Percentiles rank a stretch among this genome's conserved stretches.
phyloP scores from a whole-genome alignment of 2,888 invertebrate genomes.

The Ariolimax columbianus region DNA sequence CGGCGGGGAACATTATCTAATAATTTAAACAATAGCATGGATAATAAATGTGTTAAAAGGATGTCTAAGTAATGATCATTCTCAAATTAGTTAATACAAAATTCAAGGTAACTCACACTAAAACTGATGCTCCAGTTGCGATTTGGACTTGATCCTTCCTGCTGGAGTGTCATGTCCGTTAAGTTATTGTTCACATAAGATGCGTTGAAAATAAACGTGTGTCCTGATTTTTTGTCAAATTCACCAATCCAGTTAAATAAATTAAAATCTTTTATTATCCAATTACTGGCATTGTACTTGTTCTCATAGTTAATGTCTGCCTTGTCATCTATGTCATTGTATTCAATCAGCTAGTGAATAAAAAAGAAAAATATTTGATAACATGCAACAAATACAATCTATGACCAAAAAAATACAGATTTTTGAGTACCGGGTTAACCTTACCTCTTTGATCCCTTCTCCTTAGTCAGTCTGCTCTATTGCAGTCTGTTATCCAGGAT shows the following conservation, averaged over 20 bases:
- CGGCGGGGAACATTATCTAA: too few relatives aligned
- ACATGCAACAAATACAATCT: too few relatives aligned
- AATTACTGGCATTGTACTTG: slow-evolving; percentile 46
- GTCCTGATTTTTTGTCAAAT: neutral
- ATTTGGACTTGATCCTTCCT: neutral
- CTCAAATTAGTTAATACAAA: too few relatives aligned
- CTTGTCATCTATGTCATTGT: slow-evolving; percentile 68
- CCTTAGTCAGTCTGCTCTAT: too few relatives aligned
- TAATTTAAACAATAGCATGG: too few relatives aligned
- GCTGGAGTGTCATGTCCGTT: neutral
- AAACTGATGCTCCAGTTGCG: slow-evolving; percentile 46
- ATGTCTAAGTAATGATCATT: too few relatives aligned
- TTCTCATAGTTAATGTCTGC: slow-evolving; percentile 60
- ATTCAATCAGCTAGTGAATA: slow-evolving; percentile 67
- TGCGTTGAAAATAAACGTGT: slow-evolving; percentile 42
- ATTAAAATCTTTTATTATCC: slow-evolving; percentile 60
- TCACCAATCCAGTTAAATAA: slow-evolving; percentile 59
- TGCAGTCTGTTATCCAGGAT: too few relatives aligned
- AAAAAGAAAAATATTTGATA: too few relatives aligned
- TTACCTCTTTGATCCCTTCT: too few relatives aligned
- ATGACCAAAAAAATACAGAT: too few relatives aligned
- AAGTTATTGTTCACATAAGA: neutral
- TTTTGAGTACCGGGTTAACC: too few relatives aligned
- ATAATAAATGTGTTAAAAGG: too few relatives aligned
- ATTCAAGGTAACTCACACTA: slow-evolving; percentile 5